Evolutionary conservation across 2,113 vertebrate species (phyloP).

Genomic region (Opisthocomus hoazin): DNA sequence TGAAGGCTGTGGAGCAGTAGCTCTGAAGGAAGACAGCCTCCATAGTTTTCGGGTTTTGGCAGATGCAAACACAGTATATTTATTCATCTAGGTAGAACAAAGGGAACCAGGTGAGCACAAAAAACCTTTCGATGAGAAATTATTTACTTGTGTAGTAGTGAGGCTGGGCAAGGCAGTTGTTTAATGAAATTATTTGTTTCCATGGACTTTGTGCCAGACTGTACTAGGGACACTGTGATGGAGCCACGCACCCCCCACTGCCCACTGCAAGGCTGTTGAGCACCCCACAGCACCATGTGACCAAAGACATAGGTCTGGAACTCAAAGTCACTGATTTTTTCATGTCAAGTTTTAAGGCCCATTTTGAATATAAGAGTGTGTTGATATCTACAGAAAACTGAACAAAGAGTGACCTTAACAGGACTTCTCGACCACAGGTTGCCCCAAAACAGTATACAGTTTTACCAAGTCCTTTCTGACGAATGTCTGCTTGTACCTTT

Average conservation of each 20-base stretch:
- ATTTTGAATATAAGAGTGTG: not conserved
- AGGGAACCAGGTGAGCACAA: not conserved
- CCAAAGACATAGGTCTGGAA: not conserved
- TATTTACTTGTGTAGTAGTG: not conserved
- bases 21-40: not conserved
- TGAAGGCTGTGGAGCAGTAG: not conserved
- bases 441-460: not conserved
- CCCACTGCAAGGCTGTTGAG: not conserved
- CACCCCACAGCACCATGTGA: not conserved
- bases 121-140: not conserved
- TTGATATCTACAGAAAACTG: not conserved
- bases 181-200: not conserved
- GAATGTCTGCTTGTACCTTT: not conserved
- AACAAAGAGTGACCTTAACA: not conserved
- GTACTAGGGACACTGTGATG: too few relatives aligned
- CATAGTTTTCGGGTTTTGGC: not conserved
- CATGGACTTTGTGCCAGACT: not conserved
- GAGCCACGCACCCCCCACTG: too few relatives aligned
- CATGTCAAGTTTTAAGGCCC: not conserved
- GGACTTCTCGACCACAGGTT: not conserved
- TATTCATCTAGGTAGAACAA: not conserved
- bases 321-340: not conserved
- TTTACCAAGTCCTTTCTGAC: not conserved
- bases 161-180: not conserved
- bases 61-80: not conserved